A percentile compares a stretch with the other conserved stretches of the same genome.
These are phyloP conservation scores for Glaucidium brasilianum DNA, from an alignment of 2,113 vertebrate genomes.

Conservation along the genomic window DNA sequence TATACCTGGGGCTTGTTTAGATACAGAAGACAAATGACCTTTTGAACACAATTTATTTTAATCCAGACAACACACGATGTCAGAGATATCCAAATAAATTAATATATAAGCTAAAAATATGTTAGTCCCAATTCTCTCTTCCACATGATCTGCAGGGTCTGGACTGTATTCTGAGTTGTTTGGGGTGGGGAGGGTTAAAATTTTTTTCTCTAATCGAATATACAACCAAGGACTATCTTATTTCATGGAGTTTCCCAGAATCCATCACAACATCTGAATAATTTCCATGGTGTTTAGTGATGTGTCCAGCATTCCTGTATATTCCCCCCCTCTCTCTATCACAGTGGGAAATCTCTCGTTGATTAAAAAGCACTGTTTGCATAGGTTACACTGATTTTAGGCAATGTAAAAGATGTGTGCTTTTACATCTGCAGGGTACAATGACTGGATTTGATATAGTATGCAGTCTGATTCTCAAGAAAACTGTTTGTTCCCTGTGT, in stretches of 20 bases:
- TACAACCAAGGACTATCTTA: background rate
- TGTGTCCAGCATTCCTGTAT: background rate
- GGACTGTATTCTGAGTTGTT: background rate
- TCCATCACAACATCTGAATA: background rate
- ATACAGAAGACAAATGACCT: background rate
- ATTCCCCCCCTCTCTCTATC: background rate
- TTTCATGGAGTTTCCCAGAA: background rate
- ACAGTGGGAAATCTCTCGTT: background rate
- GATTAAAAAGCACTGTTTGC: background rate
- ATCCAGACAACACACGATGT: background rate
- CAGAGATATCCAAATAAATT: background rate
- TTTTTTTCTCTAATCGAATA: background rate
- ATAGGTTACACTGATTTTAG: background rate
- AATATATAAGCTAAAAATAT: background rate
- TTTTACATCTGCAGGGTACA: background rate
- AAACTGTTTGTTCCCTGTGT: background rate
- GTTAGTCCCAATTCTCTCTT: background rate
- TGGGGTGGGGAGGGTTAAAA: no score
- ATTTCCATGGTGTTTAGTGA: background rate
- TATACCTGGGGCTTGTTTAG: background rate
- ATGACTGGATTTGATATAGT: background rate
- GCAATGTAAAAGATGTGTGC: background rate
- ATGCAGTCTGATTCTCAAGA: background rate
- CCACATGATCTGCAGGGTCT: background rate
- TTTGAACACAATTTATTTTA: background rate